These are phyloP conservation scores for Drosophila histrio DNA, from an alignment of 2,888 invertebrate species.

Conservation along the genomic window DNA sequence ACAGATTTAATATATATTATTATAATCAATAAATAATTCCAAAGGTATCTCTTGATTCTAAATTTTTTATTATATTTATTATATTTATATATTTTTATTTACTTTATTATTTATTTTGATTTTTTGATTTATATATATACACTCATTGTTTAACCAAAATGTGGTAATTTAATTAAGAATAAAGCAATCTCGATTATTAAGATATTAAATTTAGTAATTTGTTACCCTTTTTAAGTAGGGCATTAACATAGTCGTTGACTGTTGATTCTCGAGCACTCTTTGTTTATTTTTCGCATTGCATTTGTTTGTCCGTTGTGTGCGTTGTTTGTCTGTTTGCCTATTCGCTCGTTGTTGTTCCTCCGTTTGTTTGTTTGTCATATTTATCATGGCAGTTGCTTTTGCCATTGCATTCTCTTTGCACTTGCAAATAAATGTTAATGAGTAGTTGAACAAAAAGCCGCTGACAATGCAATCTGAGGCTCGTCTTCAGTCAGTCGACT, in stretches of 20 bases:
- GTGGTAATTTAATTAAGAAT: too few relatives aligned
- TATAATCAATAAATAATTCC: too few relatives aligned
- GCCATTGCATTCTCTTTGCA: slow-evolving; percentile 64
- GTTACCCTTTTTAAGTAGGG: slow-evolving; percentile 9
- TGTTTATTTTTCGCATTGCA: slow-evolving; percentile 63
- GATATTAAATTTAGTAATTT: not conserved
- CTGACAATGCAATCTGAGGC: slow-evolving; percentile 68
- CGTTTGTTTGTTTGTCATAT: slow-evolving; percentile 72
- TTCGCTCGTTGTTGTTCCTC: slow-evolving; percentile 48
- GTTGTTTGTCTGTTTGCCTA: slow-evolving; percentile 40
- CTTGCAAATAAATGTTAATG: slow-evolving; percentile 79
- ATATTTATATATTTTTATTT: too few relatives aligned
- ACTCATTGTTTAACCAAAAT: too few relatives aligned
- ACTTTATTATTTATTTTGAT: too few relatives aligned
- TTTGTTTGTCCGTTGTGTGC: slow-evolving; percentile 56
- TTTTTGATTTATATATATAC: too few relatives aligned
- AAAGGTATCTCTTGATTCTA: too few relatives aligned
- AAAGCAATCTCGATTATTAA: too few relatives aligned
- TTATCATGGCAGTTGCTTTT: slow-evolving; percentile 78
- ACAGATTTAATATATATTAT: too few relatives aligned
- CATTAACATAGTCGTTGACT: slow-evolving; percentile 18
- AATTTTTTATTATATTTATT: too few relatives aligned
- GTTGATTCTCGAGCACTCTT: slow-evolving; percentile 13
- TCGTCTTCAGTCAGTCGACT: slow-evolving; percentile 11
- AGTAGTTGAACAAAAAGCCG: slow-evolving; percentile 74